A percentile compares a stretch with the other conserved stretches of the same genome.
These are phyloP conservation scores for Leptoclinus maculatus DNA, from an alignment of 2,797 vertebrate species.

Conservation along the genomic window DNA sequence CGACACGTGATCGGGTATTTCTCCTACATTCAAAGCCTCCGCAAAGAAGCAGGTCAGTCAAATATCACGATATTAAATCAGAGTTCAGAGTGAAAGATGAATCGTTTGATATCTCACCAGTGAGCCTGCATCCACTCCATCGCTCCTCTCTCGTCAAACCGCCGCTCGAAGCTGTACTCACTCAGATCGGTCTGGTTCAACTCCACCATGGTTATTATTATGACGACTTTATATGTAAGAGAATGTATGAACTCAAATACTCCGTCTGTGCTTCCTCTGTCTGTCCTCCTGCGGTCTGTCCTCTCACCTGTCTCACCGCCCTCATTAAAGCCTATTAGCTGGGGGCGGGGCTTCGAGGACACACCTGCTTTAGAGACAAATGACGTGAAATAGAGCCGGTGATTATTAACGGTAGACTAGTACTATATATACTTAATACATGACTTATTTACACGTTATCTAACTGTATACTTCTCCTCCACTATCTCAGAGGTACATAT, in stretches of 20 bases:
- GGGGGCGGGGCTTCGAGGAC: constrained; percentile 14
- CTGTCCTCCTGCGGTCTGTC: not conserved
- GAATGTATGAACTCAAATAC: fast-evolving
- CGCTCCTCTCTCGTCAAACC: constrained; percentile 71
- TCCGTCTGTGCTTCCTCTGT: not conserved
- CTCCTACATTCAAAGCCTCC: no score
- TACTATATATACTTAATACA: no score
- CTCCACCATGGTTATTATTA: not conserved
- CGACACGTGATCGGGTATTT: no score
- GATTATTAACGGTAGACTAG: no score
- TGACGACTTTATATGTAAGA: fast-evolving
- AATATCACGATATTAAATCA: no score
- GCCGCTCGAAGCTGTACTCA: constrained; percentile 83
- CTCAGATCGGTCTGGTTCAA: constrained; percentile 38
- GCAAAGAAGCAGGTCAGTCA: no score
- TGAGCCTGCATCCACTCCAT: constrained; percentile 79
- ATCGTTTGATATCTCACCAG: not conserved
- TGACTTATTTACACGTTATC: no score
- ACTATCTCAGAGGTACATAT: no score
- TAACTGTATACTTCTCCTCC: no score
- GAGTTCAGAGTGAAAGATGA: no score
- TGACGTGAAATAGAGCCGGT: no score
- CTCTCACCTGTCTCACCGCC: constrained; percentile 7
- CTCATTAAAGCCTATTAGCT: constrained; percentile 11
- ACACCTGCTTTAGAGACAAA: not conserved